phyloP scores from a whole-genome alignment of 2,888 invertebrate species.

The Leucozona laternaria region DNA sequence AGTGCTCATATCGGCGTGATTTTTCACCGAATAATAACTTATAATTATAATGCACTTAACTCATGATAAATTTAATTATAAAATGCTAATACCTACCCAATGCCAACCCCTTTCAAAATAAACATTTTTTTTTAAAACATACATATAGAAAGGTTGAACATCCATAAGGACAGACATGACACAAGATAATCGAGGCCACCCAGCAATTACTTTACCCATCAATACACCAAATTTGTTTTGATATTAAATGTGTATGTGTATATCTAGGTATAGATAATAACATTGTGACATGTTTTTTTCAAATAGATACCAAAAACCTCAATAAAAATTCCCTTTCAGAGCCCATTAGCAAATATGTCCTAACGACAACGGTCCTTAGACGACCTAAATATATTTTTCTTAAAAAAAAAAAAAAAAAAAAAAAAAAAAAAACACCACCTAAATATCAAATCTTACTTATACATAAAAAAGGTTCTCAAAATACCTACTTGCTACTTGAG shows the following conservation, averaged over 20 bases:
- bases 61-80: too few relatives aligned
- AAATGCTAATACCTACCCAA: too few relatives aligned
- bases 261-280: conserved; percentile 13
- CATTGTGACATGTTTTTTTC: conserved; percentile 43
- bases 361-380: conserved; percentile 30
- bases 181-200: conserved; percentile 34
- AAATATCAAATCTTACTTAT: conserved; percentile 52
- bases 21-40: too few relatives aligned
- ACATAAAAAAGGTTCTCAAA: conserved; percentile 52
- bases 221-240: conserved; percentile 29
- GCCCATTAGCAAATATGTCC: conserved; percentile 65
- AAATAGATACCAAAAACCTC: conserved; percentile 39
- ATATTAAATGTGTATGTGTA: not conserved
- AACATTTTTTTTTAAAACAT: not conserved
- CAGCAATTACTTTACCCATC: conserved; percentile 37
- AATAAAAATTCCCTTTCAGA: conserved; percentile 42
- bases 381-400: conserved; percentile 15
- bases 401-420: conserved; percentile 21
- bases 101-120: too few relatives aligned
- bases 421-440: conserved; percentile 11
- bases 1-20: too few relatives aligned
- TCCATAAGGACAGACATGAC: conserved; percentile 3
- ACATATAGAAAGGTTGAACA: not conserved
- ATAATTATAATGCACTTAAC: too few relatives aligned
- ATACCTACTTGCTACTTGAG: conserved; percentile 1